These are phyloP conservation scores for Mastigias papua DNA, from an alignment of 30 jellyfish, hydroid and myxozoan species.

Conservation along the genomic window DNA sequence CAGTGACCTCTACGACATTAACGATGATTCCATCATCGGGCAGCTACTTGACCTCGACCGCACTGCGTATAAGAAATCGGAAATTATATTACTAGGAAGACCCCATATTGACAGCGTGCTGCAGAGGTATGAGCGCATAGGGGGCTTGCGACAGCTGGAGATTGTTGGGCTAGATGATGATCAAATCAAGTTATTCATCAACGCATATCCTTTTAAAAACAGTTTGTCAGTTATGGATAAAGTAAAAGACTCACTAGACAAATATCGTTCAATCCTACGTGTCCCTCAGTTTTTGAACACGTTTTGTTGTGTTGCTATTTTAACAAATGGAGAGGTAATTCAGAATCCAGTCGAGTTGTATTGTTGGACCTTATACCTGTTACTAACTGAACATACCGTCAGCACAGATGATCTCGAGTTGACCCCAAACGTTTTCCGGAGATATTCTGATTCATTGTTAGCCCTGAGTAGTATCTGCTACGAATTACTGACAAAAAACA, in stretches of 20 bases:
- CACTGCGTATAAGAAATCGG: too few species aligned
- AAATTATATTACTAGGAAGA: too few species aligned
- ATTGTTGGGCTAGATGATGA: neutral
- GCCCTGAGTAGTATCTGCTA: neutral
- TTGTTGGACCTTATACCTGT: neutral
- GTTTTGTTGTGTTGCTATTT: conserved; percentile 1
- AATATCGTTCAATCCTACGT: neutral
- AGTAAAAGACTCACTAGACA: neutral
- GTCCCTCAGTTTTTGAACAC: conserved; percentile 8
- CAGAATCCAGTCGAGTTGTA: neutral
- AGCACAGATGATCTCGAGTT: neutral
- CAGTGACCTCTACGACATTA: too few species aligned
- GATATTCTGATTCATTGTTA: neutral
- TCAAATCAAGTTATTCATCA: neutral
- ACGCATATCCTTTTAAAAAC: too few species aligned
- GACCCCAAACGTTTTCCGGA: neutral
- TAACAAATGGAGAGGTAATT: neutral
- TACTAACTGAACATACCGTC: neutral
- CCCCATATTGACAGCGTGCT: too few species aligned
- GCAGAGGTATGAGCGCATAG: too few species aligned
- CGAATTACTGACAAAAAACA: neutral
- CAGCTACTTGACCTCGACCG: too few species aligned
- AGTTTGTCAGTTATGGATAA: neutral
- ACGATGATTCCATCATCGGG: too few species aligned
- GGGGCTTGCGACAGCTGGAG: too few species aligned